phyloP scores from a whole-genome alignment of 2,888 invertebrate genomes.

The Lasiommata megera region DNA sequence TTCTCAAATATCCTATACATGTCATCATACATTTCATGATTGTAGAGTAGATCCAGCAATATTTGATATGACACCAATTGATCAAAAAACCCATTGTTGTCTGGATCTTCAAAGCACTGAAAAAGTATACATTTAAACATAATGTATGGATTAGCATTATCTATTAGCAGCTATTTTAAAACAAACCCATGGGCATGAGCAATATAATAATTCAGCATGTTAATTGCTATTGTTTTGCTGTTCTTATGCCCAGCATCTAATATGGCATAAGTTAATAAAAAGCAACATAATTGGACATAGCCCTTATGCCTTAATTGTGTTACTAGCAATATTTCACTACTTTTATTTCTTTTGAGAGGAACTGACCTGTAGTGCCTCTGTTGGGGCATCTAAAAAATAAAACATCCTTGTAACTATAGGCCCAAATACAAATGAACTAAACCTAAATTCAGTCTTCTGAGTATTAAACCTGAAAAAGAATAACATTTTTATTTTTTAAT shows the following conservation, averaged over 20 bases:
- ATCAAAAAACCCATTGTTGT: constrained; percentile 85
- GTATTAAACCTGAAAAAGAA: constrained; percentile 81
- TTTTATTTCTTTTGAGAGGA: no score
- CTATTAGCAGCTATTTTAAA: no score
- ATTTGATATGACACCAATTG: constrained; percentile 86
- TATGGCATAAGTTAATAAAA: no score
- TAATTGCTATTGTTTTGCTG: no score
- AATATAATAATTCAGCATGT: no score
- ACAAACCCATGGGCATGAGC: no score
- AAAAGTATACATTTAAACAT: not conserved
- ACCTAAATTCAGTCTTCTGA: constrained; percentile 86
- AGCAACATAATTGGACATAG: no score
- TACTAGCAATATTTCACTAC: no score
- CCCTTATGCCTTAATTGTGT: no score
- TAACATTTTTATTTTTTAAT: not conserved
- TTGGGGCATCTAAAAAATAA: constrained; percentile 85
- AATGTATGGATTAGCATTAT: no score
- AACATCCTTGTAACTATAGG: constrained; percentile 91
- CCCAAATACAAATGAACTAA: constrained; percentile 91
- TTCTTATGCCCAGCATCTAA: no score
- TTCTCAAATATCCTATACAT: constrained; percentile 83
- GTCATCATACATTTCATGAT: constrained; percentile 84
- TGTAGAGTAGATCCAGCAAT: constrained; percentile 86
- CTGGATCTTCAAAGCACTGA: constrained; percentile 84
- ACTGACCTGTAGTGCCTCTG: constrained; percentile 81